Percentiles rank a stretch among this genome's conserved stretches.
These are phyloP conservation scores for Bombus soroeensis DNA, from an alignment of 1,140 invertebrate genomes.

Conservation along the genomic window DNA sequence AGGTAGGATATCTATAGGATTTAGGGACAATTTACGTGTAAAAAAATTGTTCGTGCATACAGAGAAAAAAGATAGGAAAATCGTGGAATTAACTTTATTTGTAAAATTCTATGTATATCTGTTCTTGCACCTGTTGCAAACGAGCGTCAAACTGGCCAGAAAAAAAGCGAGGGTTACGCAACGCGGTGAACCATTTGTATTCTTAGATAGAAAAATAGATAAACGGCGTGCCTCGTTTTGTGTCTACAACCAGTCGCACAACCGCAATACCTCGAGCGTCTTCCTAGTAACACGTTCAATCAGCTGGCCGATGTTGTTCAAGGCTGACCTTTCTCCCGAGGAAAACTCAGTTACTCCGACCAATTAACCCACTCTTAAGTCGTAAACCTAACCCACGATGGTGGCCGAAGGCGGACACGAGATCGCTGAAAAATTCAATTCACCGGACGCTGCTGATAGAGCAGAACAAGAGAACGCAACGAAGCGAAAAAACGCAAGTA, in stretches of 20 bases:
- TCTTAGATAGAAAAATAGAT: conserved; percentile 15
- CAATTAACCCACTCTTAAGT: conserved; percentile 37
- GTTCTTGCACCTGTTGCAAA: not conserved
- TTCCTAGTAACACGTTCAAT: conserved; percentile 48
- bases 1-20: too few species aligned
- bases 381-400: not conserved
- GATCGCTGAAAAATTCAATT: not conserved
- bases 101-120: not conserved
- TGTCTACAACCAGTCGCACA: conserved; percentile 20
- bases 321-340: not conserved
- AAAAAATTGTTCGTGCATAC: not conserved
- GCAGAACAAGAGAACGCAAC: not conserved
- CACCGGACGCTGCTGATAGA: too few species aligned
- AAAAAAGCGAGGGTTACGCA: not conserved
- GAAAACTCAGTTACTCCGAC: conserved; percentile 32
- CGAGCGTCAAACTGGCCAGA: not conserved
- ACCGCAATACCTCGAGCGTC: conserved; percentile 24
- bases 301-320: not conserved
- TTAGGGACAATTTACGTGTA: too few species aligned
- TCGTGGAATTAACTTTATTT: not conserved
- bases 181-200: not conserved
- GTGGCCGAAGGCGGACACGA: not conserved
- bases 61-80: not conserved
- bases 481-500: not conserved
- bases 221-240: conserved; percentile 30